Evolutionary conservation across 2,113 vertebrate genomes (phyloP).

Genomic region (Myrmophylax atrothorax): DNA sequence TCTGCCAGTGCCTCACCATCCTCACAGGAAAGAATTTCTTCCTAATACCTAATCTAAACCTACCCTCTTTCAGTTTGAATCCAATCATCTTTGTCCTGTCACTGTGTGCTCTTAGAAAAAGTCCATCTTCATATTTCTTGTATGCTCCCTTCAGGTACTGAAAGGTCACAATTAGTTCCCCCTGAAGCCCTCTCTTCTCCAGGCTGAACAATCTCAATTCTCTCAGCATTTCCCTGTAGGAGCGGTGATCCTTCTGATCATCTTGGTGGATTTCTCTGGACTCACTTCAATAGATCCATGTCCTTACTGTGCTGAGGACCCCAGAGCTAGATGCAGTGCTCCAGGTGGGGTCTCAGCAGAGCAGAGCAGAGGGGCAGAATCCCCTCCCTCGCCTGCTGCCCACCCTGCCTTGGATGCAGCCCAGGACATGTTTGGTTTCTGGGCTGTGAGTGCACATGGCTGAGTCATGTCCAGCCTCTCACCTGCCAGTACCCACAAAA

Average conservation of each 20-base stretch:
- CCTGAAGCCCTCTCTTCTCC: background rate
- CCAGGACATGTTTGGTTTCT: background rate
- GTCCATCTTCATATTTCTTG: background rate
- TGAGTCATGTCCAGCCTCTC: background rate
- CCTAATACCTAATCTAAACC: background rate
- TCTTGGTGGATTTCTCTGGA: background rate
- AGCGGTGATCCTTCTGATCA: background rate
- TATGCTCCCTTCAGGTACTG: background rate
- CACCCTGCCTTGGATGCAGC: background rate
- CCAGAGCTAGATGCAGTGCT: background rate
- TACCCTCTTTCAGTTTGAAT: background rate
- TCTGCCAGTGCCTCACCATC: background rate
- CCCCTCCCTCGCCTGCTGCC: background rate
- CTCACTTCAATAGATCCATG: rapidly evolving
- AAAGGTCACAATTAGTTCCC: background rate
- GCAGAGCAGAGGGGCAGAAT: background rate
- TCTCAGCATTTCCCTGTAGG: background rate
- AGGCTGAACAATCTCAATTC: background rate
- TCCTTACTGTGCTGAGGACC: background rate
- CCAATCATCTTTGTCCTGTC: background rate
- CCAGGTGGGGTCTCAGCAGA: background rate
- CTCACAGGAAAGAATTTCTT: background rate
- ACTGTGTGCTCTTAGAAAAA: too few relatives aligned
- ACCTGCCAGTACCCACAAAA: background rate
- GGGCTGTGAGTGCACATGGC: background rate